phyloP scores from a whole-genome alignment of 1,140 invertebrate species.

The Leptestheria dahalacensis region DNA sequence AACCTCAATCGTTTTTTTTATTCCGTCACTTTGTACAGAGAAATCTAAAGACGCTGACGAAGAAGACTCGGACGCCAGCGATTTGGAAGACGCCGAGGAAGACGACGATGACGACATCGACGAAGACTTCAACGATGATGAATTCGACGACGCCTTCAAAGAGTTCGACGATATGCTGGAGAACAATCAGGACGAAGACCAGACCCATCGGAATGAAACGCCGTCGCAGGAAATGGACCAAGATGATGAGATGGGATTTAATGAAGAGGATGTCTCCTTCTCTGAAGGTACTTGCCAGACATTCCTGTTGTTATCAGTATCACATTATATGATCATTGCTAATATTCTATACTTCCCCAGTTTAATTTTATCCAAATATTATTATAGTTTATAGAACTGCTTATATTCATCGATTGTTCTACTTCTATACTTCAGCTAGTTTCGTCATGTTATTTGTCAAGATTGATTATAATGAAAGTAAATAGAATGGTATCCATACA shows the following conservation, averaged over 20 bases:
- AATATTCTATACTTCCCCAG: constrained; percentile 1
- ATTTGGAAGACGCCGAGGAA: constrained; percentile 51
- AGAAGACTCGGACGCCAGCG: constrained; percentile 65
- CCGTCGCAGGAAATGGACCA: constrained; percentile 26
- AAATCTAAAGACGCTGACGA: constrained; percentile 33
- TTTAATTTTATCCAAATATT: not conserved
- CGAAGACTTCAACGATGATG: constrained; percentile 26
- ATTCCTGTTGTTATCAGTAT: constrained; percentile 11
- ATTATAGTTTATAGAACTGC: no score
- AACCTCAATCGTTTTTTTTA: no score
- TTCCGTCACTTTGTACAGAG: not conserved
- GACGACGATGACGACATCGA: constrained; percentile 25
- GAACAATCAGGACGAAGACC: constrained; percentile 20
- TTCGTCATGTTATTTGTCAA: no score
- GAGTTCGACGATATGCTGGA: constrained; percentile 44
- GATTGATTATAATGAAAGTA: not conserved
- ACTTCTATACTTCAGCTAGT: no score
- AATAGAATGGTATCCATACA: not conserved
- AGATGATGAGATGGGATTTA: constrained; percentile 18
- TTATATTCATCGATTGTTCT: no score
- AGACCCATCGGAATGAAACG: constrained; percentile 29
- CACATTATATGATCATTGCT: constrained; percentile 12
- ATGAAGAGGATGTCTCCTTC: constrained; percentile 18
- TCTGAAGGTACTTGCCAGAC: constrained; percentile 12
- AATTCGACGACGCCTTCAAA: constrained; percentile 25